Base-by-base conservation (phyloP, 2,113 vertebrate genomes). In the Gasterosteus aculeatus region DNA sequence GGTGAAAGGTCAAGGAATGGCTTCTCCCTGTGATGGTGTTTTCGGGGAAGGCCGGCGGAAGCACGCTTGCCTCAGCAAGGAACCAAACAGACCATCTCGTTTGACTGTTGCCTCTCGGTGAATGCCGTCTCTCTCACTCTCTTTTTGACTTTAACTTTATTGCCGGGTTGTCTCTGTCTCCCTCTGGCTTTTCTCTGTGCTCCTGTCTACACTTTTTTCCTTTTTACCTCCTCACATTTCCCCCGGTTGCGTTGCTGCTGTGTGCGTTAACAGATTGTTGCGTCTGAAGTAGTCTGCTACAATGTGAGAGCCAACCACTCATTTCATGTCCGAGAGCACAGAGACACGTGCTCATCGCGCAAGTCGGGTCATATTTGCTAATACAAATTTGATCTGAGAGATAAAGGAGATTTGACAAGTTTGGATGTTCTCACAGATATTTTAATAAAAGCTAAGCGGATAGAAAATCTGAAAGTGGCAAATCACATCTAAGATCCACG, bases 1-100 rank as follows among this genome's bases (percentile, higher is more conserved):
- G 86, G 85, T 85, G 41, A 89, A 84, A 82, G 85, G 85, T 89
- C 51, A 80, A 82, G 77, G 78, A 91, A 87, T 64, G 69, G 72
- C 61, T 69, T 86, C 85, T 86, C 84, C 72, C 79, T 83, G 77
- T 66, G 69, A 83, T 75, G 73, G 38, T 75, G 80, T 89, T 90
- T 86, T 85, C 63, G 62, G 84, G 79, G 47, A 75, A 33, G 19
- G 12, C 66, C 75, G 65, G 57, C 61, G 49, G 77, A 85, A 64
- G 77, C 57, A 68, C 41, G 86, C 78, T 76, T 85, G 78, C 80
- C 67, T 84, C 69, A 84, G 78, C 73, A 49, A 84, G 31, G 61
- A 82, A 61, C 54, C 83, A 71, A 81, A 76, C 26, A 26, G 72
- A 83, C 44, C 2, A 47, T 69, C 49, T 38, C 71, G 64, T 65